Conservation (phyloP, 2,888 invertebrate genomes). For the Thumatha senex region DNA sequence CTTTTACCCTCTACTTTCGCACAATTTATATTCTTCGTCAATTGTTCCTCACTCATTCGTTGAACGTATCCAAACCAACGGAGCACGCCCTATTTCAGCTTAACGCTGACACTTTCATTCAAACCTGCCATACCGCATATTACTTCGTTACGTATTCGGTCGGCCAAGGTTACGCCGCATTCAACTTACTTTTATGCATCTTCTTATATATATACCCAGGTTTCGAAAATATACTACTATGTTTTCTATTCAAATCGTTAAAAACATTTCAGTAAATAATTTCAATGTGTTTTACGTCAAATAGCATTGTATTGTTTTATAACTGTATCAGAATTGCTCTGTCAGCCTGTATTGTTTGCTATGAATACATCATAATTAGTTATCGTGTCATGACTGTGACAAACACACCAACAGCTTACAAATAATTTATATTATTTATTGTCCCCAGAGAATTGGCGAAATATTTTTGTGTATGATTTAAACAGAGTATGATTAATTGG, state of each 20-base stretch:
- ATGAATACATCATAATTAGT: slow-evolving; percentile 34
- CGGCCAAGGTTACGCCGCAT: no score
- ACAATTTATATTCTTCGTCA: no score
- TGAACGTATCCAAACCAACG: no score
- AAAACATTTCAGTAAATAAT: slow-evolving; percentile 17
- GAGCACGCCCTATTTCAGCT: no score
- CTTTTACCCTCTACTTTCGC: no score
- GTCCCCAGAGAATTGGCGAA: slow-evolving; percentile 14
- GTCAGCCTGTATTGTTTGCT: slow-evolving; percentile 28
- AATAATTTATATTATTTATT: slow-evolving; percentile 33
- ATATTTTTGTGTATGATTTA: slow-evolving; percentile 10
- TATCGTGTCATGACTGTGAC: slow-evolving; percentile 21
- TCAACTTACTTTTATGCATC: no score
- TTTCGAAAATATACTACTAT: neutral
- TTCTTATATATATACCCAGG: no score
- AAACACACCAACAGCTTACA: slow-evolving; percentile 19
- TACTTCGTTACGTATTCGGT: no score
- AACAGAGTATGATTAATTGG: slow-evolving; percentile 22
- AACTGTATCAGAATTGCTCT: slow-evolving; percentile 30
- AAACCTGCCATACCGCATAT: no score
- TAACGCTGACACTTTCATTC: no score
- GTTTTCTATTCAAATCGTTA: slow-evolving; percentile 7
- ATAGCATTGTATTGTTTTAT: slow-evolving; percentile 26
- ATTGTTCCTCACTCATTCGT: no score
- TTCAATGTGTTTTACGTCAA: slow-evolving; percentile 15